phyloP scores from a whole-genome alignment of 2,113 vertebrate species.

The Cheilinus undulatus region DNA sequence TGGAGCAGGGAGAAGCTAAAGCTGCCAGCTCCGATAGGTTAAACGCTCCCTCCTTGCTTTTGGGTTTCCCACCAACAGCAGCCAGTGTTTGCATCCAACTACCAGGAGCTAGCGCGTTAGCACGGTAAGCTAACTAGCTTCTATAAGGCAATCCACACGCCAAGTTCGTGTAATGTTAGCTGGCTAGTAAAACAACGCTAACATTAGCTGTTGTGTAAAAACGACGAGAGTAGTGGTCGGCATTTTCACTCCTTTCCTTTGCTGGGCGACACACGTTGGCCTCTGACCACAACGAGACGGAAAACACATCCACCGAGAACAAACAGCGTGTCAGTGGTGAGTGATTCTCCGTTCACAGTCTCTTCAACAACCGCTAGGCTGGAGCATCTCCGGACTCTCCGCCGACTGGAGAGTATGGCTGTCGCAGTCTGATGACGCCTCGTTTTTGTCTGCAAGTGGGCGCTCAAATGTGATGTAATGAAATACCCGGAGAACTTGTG shows the following conservation, averaged over 20 bases:
- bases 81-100: slow-evolving; percentile 47
- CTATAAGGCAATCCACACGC: slow-evolving; percentile 23
- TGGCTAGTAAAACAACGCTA: slow-evolving; percentile 61
- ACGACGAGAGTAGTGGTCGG: slow-evolving; percentile 29
- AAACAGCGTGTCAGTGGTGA: slow-evolving; percentile 25
- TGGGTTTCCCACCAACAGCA: slow-evolving; percentile 60
- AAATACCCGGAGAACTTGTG: not conserved
- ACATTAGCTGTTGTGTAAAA: slow-evolving; percentile 55
- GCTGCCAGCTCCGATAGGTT: slow-evolving; percentile 32
- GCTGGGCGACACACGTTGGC: not conserved
- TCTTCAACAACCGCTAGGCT: slow-evolving; percentile 55
- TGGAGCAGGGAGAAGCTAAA: slow-evolving; percentile 27
- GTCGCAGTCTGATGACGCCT: slow-evolving; percentile 73
- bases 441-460: slow-evolving; percentile 43
- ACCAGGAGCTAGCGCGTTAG: slow-evolving; percentile 69
- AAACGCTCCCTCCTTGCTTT: slow-evolving; percentile 34
- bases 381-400: slow-evolving; percentile 63
- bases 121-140: slow-evolving; percentile 68
- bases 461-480: slow-evolving; percentile 55
- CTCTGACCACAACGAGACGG: slow-evolving; percentile 21
- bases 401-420: slow-evolving; percentile 67
- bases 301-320: slow-evolving; percentile 34
- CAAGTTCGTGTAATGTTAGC: slow-evolving; percentile 61
- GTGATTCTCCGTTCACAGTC: slow-evolving; percentile 39
- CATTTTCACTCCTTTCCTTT: slow-evolving; percentile 22